These are phyloP conservation scores for Panthera tigris DNA, from an alignment of 2,113 vertebrate genomes.

Conservation along the genomic window DNA sequence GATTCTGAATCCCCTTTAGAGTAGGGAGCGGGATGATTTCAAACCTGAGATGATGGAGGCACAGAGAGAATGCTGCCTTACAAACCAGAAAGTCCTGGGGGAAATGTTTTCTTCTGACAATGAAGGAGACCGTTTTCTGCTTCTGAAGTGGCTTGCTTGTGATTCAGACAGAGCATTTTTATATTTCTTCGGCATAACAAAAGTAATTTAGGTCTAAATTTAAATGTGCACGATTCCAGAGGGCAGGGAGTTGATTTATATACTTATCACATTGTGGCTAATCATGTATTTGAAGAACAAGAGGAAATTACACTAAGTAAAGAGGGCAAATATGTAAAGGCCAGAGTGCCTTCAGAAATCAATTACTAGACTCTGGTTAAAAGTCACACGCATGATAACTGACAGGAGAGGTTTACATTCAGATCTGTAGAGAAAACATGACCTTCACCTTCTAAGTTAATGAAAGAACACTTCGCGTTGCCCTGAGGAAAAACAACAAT, in stretches of 20 bases:
- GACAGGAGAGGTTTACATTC: neutral
- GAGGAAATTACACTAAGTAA: neutral
- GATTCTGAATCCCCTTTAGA: neutral
- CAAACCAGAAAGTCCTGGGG: neutral
- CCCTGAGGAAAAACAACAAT: neutral
- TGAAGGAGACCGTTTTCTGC: neutral
- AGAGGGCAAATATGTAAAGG: neutral
- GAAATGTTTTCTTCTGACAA: neutral
- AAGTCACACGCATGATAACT: neutral
- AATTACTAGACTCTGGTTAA: neutral
- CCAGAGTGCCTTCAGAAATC: conserved; percentile 1
- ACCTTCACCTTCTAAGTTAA: neutral
- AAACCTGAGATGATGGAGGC: neutral
- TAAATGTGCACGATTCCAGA: neutral
- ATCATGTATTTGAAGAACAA: neutral
- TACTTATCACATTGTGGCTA: neutral
- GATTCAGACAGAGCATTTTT: neutral
- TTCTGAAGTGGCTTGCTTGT: neutral
- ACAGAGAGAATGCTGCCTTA: neutral
- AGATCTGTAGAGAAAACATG: neutral
- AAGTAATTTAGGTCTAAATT: conserved; percentile 30
- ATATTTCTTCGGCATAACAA: neutral
- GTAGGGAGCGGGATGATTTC: neutral
- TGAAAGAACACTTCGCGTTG: neutral
- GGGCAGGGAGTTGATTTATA: conserved; percentile 6